These are phyloP conservation scores for Leuctra nigra DNA, from an alignment of 2,888 invertebrate species.

Conservation along the genomic window DNA sequence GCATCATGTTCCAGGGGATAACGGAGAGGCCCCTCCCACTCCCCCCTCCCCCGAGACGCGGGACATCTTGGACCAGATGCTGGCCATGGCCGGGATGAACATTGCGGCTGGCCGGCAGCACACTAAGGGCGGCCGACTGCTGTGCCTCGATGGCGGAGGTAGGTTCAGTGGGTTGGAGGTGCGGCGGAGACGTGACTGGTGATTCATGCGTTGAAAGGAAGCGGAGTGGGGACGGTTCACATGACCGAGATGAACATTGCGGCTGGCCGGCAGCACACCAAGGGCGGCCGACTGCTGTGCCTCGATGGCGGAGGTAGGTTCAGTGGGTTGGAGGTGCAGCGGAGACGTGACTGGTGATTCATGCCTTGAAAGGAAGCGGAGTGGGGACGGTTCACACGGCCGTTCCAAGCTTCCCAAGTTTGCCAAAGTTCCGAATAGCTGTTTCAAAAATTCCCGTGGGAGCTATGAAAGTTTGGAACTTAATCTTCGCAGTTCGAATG, in stretches of 20 bases:
- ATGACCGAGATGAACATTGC: conserved; percentile 56
- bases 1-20: no score
- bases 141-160: conserved; percentile 87
- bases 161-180: no score
- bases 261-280: conserved; percentile 31
- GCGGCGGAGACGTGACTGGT: no score
- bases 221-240: conserved; percentile 64
- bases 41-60: conserved; percentile 54
- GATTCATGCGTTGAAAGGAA: no score
- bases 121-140: conserved; percentile 46
- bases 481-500: no score
- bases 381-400: conserved; percentile 62
- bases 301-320: conserved; percentile 76
- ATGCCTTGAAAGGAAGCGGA: no score
- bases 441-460: no score
- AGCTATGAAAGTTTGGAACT: no score
- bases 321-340: no score
- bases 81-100: conserved; percentile 59
- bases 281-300: conserved; percentile 58
- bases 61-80: conserved; percentile 62
- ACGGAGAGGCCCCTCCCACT: conserved; percentile 65
- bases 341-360: no score
- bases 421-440: no score
- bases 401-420: no score
- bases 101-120: conserved; percentile 38